phyloP scores from a whole-genome alignment of 2,113 vertebrate genomes.

The Otus sunia region DNA sequence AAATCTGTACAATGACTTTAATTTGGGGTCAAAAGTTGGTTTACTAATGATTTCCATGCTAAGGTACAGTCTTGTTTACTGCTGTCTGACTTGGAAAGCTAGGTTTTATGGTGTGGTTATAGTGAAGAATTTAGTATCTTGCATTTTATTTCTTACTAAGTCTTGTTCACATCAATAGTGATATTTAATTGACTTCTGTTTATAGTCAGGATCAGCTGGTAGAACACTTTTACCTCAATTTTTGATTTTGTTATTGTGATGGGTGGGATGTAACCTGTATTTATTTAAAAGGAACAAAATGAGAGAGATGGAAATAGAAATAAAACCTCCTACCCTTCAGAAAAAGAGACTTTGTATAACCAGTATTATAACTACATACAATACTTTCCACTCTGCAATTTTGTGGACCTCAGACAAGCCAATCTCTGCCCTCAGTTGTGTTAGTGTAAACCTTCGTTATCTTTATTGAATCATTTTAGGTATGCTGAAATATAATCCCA shows the following conservation, averaged over 20 bases:
- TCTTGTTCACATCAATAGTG: conserved; percentile 27
- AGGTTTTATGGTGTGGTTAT: conserved; percentile 29
- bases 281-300: conserved; percentile 8
- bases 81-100: conserved; percentile 32
- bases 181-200: conserved; percentile 57
- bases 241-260: conserved; percentile 58
- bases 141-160: conserved; percentile 28
- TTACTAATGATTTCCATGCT: conserved; percentile 39
- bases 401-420: conserved; percentile 44
- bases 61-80: conserved; percentile 70
- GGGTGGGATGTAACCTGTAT: conserved; percentile 3
- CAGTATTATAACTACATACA: background rate
- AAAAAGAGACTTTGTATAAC: background rate
- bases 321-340: background rate
- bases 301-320: background rate
- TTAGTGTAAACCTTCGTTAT: background rate
- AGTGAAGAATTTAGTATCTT: conserved; percentile 39
- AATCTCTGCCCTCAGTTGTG: conserved; percentile 23
- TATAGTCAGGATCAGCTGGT: conserved; percentile 62
- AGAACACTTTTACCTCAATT: conserved; percentile 78
- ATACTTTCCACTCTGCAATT: conserved; percentile 40
- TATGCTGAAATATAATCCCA: background rate
- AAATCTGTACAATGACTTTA: conserved; percentile 12
- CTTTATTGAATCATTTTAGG: background rate
- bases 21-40: conserved; percentile 60